Evolutionary conservation across 2,797 vertebrate genomes (phyloP).

Genomic region (Carcharodon carcharias): DNA sequence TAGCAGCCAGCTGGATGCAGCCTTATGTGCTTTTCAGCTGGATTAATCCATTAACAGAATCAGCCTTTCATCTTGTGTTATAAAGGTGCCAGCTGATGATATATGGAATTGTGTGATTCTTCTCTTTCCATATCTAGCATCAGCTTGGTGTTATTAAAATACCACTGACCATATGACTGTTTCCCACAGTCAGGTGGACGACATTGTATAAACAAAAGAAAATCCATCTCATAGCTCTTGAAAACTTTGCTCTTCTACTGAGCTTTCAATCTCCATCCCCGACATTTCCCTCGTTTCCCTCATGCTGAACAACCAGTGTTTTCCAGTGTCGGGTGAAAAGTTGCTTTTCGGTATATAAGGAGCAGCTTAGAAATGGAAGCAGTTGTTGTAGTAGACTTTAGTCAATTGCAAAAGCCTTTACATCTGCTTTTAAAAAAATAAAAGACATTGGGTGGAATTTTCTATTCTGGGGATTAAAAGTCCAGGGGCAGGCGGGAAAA

Average conservation of each 20-base stretch:
- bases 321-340: not conserved
- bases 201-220: not conserved
- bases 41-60: constrained; percentile 23
- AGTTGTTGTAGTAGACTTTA: too few species aligned
- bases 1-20: not conserved
- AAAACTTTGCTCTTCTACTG: not conserved
- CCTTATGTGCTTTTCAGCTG: constrained; percentile 21
- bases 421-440: not conserved
- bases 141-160: not conserved
- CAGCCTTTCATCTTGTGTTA: not conserved
- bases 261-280: not conserved
- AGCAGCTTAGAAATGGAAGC: not conserved
- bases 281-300: not conserved
- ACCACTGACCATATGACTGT: not conserved
- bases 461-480: too few species aligned
- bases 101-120: not conserved
- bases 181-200: not conserved
- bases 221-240: not conserved
- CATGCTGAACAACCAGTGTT: not conserved
- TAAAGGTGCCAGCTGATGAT: constrained; percentile 10
- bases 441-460: not conserved
- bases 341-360: not conserved
- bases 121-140: not conserved
- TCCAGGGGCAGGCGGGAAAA: too few species aligned
- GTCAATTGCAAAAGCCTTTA: not conserved